Percentiles rank a stretch among this genome's conserved stretches.
phyloP scores from a whole-genome alignment of 2,888 invertebrate species.

The Drosophila limbata region DNA sequence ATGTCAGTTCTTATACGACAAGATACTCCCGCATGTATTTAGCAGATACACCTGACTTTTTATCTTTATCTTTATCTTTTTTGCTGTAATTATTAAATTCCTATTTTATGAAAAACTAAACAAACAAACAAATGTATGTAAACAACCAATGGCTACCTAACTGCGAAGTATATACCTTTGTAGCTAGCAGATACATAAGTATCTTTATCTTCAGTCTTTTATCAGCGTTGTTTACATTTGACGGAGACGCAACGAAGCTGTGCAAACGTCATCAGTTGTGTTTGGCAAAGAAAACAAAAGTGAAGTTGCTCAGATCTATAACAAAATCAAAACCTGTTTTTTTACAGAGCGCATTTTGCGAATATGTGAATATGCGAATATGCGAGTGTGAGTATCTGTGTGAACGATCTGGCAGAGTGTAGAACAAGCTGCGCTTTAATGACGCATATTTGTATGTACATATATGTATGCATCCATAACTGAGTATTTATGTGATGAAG shows the following conservation, averaged over 20 bases:
- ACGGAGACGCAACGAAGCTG: constrained; percentile 20
- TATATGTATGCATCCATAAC: background rate
- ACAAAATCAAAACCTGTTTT: constrained; percentile 19
- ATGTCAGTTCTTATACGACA: constrained; percentile 7
- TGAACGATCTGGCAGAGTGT: constrained; percentile 37
- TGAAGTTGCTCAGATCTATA: constrained; percentile 54
- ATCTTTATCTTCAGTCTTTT: constrained; percentile 28
- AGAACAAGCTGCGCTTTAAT: constrained; percentile 47
- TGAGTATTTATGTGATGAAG: background rate
- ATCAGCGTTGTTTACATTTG: constrained; percentile 52
- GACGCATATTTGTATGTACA: constrained; percentile 25
- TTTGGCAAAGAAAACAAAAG: constrained; percentile 65
- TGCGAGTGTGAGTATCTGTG: constrained; percentile 34
- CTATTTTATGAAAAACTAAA: background rate
- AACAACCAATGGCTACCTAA: background rate
- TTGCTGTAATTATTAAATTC: background rate
- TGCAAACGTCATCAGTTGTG: constrained; percentile 54
- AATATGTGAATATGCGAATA: constrained; percentile 9
- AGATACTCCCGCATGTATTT: constrained; percentile 4
- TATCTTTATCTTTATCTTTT: constrained; percentile 7
- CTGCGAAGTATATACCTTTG: background rate
- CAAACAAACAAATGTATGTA: background rate
- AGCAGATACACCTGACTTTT: background rate
- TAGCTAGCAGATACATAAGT: constrained; percentile 7
- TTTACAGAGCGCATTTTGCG: constrained; percentile 8